These are phyloP conservation scores for Spodoptera litura DNA, from an alignment of 1,140 invertebrate species.

Conservation along the genomic window DNA sequence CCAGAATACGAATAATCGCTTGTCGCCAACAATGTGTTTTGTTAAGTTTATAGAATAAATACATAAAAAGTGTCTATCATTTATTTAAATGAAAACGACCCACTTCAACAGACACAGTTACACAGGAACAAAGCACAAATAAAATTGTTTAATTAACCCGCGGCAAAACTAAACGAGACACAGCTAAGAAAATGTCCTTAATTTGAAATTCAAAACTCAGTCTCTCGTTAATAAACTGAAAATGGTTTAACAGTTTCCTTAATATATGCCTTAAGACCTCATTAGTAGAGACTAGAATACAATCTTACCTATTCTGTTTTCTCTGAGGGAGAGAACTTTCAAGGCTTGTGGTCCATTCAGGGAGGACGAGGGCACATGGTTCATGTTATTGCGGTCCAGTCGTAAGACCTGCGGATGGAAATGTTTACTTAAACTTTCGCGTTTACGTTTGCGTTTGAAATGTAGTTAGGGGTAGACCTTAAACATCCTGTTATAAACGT, in stretches of 20 bases:
- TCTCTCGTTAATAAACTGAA: constrained; percentile 5
- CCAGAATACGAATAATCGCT: no score
- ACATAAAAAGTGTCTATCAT: no score
- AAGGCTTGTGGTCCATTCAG: constrained; percentile 92
- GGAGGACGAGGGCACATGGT: constrained; percentile 90
- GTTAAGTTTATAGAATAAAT: no score
- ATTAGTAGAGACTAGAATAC: constrained; percentile 23
- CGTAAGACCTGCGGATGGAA: constrained; percentile 90
- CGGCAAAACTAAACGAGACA: constrained; percentile 3
- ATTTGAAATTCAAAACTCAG: neutral
- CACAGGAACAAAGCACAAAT: neutral
- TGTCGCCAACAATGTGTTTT: no score
- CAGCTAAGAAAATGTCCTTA: neutral
- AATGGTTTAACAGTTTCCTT: neutral
- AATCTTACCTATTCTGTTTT: constrained; percentile 93
- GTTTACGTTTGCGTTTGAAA: constrained; percentile 14
- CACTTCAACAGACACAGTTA: neutral
- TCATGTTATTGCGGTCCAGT: constrained; percentile 92
- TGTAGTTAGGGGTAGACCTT: constrained; percentile 2
- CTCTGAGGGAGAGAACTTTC: constrained; percentile 89
- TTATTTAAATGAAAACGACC: no score
- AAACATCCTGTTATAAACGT: neutral
- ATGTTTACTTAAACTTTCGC: constrained; percentile 33
- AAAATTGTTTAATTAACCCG: constrained; percentile 11
- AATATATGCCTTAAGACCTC: neutral